These are phyloP conservation scores for Astyanax mexicanus DNA, from an alignment of 2,797 vertebrate genomes.

Conservation along the genomic window DNA sequence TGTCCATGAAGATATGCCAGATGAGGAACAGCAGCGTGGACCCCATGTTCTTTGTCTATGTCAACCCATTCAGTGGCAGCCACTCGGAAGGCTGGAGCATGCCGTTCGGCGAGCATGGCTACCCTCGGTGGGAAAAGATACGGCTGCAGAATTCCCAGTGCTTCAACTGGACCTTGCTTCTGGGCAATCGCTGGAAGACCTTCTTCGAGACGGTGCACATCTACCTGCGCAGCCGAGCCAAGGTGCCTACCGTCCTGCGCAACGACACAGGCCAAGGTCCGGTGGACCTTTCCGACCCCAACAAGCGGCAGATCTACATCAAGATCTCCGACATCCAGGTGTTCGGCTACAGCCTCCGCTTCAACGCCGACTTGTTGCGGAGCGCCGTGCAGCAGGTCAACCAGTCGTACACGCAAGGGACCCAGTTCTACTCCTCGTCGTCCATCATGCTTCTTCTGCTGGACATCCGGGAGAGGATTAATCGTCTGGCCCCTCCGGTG, in stretches of 20 bases:
- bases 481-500: constrained; percentile 93
- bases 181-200: constrained; percentile 98
- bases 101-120: constrained; percentile 97
- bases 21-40: constrained; percentile 98
- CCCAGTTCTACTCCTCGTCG: constrained; percentile 96
- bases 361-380: constrained; percentile 94
- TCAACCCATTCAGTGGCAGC: constrained; percentile 98
- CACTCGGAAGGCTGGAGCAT: constrained; percentile 99
- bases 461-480: constrained; percentile 99
- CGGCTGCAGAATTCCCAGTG: constrained; percentile 96
- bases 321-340: constrained; percentile 99
- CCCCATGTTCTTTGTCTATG: constrained; percentile 98
- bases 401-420: constrained; percentile 97
- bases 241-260: constrained; percentile 91
- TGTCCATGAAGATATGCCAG: constrained; percentile 99
- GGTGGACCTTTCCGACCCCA: constrained; percentile 94
- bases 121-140: constrained; percentile 96
- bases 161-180: constrained; percentile 97
- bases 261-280: constrained; percentile 96
- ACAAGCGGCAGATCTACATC: constrained; percentile 98
- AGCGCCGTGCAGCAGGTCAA: constrained; percentile 98
- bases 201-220: constrained; percentile 99
- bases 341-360: constrained; percentile 96
- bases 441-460: constrained; percentile 97
- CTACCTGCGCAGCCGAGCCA: constrained; percentile 96